Evolutionary conservation across 2,797 vertebrate species (phyloP).

Genomic region (Crypturellus tataupa): DNA sequence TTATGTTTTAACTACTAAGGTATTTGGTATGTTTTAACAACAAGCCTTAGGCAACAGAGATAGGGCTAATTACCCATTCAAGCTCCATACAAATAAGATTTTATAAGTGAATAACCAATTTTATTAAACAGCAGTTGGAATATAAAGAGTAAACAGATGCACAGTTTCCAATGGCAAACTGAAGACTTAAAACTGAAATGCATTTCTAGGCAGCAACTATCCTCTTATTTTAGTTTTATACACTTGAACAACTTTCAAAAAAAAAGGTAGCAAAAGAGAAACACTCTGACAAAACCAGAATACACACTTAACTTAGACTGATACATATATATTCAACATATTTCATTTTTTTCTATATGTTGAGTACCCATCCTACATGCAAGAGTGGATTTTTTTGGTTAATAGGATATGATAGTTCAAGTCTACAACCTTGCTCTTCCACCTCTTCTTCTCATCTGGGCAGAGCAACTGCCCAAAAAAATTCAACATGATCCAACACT

Average conservation of each 20-base stretch:
- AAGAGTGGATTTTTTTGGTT: not conserved
- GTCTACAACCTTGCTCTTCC: not conserved
- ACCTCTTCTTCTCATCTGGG: not conserved
- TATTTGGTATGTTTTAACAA: not conserved
- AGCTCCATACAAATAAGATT: not conserved
- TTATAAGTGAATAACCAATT: not conserved
- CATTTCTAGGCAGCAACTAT: not conserved
- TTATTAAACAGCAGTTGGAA: not conserved
- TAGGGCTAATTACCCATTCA: not conserved
- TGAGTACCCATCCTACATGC: fast-evolving
- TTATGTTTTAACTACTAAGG: not conserved
- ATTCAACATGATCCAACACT: not conserved
- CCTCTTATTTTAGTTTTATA: not conserved
- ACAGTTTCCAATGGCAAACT: not conserved
- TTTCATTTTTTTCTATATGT: not conserved
- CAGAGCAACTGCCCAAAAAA: not conserved
- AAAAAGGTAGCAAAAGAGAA: not conserved
- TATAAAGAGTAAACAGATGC: not conserved
- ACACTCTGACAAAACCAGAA: not conserved
- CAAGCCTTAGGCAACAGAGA: not conserved
- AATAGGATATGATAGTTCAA: not conserved
- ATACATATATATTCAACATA: not conserved
- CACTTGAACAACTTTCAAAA: not conserved
- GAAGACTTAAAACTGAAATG: not conserved
- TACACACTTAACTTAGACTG: not conserved